Percentiles rank a stretch among this genome's conserved stretches.
Conservation (phyloP, 2,113 vertebrate species). For the Coptodon rendalli region DNA sequence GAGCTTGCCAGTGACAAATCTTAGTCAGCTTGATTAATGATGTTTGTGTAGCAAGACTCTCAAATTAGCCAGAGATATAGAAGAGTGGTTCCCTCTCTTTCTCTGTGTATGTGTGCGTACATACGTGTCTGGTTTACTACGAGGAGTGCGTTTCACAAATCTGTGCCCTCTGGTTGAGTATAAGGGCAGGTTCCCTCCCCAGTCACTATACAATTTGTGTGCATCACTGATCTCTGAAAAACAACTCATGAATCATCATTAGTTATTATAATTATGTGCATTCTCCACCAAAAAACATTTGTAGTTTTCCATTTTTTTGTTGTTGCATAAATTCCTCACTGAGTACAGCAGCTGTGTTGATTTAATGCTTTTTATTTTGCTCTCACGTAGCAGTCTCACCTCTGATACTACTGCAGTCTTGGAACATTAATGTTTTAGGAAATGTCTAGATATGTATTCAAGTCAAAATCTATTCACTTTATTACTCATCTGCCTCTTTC, state of each 20-base stretch:
- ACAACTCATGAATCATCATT: constrained; percentile 70
- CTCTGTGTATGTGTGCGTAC: background rate
- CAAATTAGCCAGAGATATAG: constrained; percentile 54
- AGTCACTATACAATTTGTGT: constrained; percentile 33
- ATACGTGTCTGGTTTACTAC: constrained; percentile 4
- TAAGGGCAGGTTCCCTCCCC: constrained; percentile 2
- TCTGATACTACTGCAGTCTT: background rate
- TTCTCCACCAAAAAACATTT: background rate
- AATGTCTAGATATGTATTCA: background rate
- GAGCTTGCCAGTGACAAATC: constrained; percentile 58
- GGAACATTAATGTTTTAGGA: background rate
- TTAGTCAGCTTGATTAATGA: constrained; percentile 70
- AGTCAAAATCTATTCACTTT: background rate
- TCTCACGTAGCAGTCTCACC: background rate
- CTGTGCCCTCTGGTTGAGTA: constrained; percentile 26
- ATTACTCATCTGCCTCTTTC: background rate
- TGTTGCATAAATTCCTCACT: background rate
- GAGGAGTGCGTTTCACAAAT: constrained; percentile 6
- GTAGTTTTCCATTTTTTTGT: background rate
- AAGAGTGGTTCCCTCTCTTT: background rate
- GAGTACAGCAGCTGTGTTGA: background rate
- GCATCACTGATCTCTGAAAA: constrained; percentile 50
- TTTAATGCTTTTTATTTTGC: background rate
- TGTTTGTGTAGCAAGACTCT: constrained; percentile 51
- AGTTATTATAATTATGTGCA: constrained; percentile 57